Base-by-base conservation (phyloP, 2,888 invertebrate genomes). In the Ennomos erosarius region DNA sequence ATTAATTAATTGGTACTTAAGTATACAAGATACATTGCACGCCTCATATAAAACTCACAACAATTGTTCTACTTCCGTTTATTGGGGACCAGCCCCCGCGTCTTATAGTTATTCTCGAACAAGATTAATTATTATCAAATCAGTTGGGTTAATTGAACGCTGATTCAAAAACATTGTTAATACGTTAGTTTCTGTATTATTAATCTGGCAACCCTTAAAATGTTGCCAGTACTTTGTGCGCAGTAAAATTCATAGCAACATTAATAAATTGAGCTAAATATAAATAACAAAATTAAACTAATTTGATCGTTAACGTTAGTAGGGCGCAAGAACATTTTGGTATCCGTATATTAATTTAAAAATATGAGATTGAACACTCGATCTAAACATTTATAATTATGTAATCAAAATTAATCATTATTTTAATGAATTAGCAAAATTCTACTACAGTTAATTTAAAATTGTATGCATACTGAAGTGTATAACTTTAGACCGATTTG, bases 61-160 rank as follows among this genome's bases (percentile, higher is more conserved):
- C 87, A 88, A 83, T 76, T 76, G 36, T 42, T 78, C 67, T 73
- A 79, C 78, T 71, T 81, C 75, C 81, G 79, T 78, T 79, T 75
- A 79, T 77, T 78, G 75, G 85, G 91, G 85, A 78, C 90, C 91
- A 90, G 91, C 90, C 91, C 90, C 84, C 84, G 75, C 74, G 73
- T 68, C 78, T 81, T 82, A 79, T 69, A 74, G 70, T 76, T 80
- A 79, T 73, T 78, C 69, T 79, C 78, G 81, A 82, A 81, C 79
- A 77, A 75, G 67, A 52, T 62, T 59, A 58, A 60, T 57, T 55
- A 48, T 43, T 46, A 54, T 50, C 58, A 44, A 48, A 73, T 72
- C 68, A 74, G 65, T 76, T 69, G 63, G 68, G 72, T 75, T 77
- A 76, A 71, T 59, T 71, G 68, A 68, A 70, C 69, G 73, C 63